Conservation (phyloP, 1,140 invertebrate species). For the Macrobrachium nipponense region DNA sequence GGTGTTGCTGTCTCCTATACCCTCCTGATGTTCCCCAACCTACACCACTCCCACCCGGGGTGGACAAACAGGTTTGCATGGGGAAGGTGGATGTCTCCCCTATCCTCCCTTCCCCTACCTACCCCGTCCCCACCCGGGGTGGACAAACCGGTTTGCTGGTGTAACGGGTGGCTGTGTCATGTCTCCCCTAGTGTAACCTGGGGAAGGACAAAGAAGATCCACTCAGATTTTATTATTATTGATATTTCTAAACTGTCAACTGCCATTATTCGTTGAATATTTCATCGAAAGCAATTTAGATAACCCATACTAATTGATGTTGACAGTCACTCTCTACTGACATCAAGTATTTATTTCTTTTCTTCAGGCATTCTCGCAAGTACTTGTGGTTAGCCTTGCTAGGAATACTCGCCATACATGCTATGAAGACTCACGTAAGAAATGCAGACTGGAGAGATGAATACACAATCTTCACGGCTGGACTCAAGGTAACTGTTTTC, state of each 20-base stretch:
- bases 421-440: constrained; percentile 84
- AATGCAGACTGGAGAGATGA: constrained; percentile 95
- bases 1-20: no score
- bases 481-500: constrained; percentile 83
- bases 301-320: no score
- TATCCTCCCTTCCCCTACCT: background rate
- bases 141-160: background rate
- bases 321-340: background rate
- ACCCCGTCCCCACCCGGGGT: background rate
- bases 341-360: no score
- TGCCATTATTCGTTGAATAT: background rate
- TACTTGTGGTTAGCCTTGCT: constrained; percentile 75
- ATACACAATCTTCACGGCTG: constrained; percentile 92
- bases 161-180: no score
- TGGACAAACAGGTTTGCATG: no score
- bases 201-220: no score
- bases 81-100: no score
- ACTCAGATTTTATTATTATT: no score
- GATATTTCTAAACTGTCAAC: background rate
- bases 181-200: no score
- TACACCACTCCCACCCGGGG: no score
- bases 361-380: constrained; percentile 71
- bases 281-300: background rate
- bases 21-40: no score
- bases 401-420: constrained; percentile 80